Percentiles rank a stretch among this genome's conserved stretches.
These are phyloP conservation scores for Scelioninae gen. 1 DNA, from an alignment of 2,888 invertebrate species.

Conservation along the genomic window DNA sequence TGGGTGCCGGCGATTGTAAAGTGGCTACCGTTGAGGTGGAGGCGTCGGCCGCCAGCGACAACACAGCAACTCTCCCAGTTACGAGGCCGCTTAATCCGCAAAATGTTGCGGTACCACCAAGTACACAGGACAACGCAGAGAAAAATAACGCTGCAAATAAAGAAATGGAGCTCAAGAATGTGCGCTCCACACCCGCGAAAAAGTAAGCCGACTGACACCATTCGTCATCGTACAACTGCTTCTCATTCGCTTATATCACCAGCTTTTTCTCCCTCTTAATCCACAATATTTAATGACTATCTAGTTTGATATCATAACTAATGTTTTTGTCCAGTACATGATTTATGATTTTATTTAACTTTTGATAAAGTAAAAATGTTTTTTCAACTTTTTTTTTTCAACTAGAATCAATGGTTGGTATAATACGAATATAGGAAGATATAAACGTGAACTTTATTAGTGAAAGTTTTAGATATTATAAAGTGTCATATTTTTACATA, in stretches of 20 bases:
- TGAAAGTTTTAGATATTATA: no score
- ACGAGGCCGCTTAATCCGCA: constrained; percentile 89
- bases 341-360: no score
- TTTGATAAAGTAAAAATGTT: no score
- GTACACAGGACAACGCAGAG: constrained; percentile 89
- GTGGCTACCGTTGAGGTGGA: constrained; percentile 95
- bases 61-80: constrained; percentile 95
- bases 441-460: no score
- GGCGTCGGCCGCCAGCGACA: constrained; percentile 89
- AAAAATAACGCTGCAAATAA: constrained; percentile 93
- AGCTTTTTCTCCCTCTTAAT: no score
- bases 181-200: constrained; percentile 93
- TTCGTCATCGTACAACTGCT: neutral
- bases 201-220: constrained; percentile 86
- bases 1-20: constrained; percentile 92
- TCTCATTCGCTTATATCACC: neutral
- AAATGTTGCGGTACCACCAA: constrained; percentile 86
- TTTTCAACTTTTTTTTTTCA: no score
- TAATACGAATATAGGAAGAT: no score
- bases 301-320: no score
- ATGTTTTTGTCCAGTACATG: no score
- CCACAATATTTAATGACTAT: no score
- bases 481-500: no score
- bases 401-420: no score
- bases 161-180: constrained; percentile 94